A percentile compares a stretch with the other conserved stretches of the same genome.
Conservation (phyloP, 2,888 invertebrate species). For the Caenorhabditis japonica region DNA sequence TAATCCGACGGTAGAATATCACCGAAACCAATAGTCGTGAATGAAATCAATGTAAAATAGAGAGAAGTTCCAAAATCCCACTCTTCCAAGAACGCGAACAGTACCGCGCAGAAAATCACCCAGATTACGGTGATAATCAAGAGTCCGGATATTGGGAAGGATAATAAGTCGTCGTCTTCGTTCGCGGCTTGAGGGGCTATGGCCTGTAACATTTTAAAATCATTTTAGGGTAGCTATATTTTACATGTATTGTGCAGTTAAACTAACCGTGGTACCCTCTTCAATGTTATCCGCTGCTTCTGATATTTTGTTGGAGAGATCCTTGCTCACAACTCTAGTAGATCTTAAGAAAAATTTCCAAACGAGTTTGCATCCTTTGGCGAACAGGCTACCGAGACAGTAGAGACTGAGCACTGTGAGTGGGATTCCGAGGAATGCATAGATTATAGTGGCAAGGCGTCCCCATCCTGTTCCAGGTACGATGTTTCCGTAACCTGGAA, state of each 20-base stretch:
- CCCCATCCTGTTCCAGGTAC: constrained; percentile 69
- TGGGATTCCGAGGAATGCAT: constrained; percentile 75
- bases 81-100: constrained; percentile 70
- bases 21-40: constrained; percentile 75
- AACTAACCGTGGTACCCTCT: constrained; percentile 46
- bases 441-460: constrained; percentile 72
- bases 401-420: constrained; percentile 73
- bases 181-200: neutral
- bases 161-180: constrained; percentile 67
- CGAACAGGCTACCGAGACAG: constrained; percentile 71
- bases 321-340: constrained; percentile 68
- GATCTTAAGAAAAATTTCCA: constrained; percentile 64
- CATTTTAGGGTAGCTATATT: no score
- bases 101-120: constrained; percentile 70
- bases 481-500: constrained; percentile 75
- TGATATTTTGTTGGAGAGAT: constrained; percentile 66
- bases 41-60: constrained; percentile 74
- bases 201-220: constrained; percentile 11
- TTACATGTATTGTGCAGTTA: no score
- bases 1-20: constrained; percentile 66
- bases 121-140: constrained; percentile 70
- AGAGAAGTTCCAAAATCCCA: constrained; percentile 74
- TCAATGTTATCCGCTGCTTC: constrained; percentile 47
- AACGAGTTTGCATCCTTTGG: constrained; percentile 63
- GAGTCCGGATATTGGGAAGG: constrained; percentile 74